A percentile compares a stretch with the other conserved stretches of the same genome.
These are phyloP conservation scores for Zaprionus kolodkinae DNA, from an alignment of 1,140 invertebrate species.

Conservation along the genomic window DNA sequence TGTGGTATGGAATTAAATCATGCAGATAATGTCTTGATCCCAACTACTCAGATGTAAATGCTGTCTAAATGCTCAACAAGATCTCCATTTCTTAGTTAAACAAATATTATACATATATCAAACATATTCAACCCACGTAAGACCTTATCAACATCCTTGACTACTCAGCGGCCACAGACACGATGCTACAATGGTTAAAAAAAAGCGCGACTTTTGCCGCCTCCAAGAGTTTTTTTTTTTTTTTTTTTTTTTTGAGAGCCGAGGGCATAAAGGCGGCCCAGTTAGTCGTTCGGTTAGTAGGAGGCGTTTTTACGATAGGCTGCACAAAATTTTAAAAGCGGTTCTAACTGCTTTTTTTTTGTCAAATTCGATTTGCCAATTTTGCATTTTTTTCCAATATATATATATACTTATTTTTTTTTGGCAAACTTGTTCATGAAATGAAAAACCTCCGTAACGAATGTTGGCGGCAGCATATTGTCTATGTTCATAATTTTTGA, in stretches of 20 bases:
- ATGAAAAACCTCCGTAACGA: conserved; percentile 17
- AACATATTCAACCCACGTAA: not conserved
- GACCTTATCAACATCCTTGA: conserved; percentile 5
- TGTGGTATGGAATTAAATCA: too few species aligned
- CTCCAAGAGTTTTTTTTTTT: conserved; percentile 9
- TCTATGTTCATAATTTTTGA: conserved; percentile 50
- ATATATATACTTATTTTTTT: not conserved
- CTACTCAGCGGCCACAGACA: not conserved
- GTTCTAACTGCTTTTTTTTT: conserved; percentile 30
- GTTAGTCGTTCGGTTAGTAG: conserved; percentile 38
- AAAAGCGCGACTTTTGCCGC: conserved; percentile 42
- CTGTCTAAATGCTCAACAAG: not conserved
- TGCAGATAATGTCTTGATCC: not conserved
- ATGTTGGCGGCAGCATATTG: conserved; percentile 21
- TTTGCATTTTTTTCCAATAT: conserved; percentile 27
- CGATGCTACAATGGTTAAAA: not conserved
- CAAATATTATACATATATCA: not conserved
- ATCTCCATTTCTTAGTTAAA: not conserved
- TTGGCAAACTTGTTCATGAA: conserved; percentile 13
- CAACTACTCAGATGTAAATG: not conserved
- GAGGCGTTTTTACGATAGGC: conserved; percentile 29
- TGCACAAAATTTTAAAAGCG: conserved; percentile 18
- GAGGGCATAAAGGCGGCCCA: conserved; percentile 23
- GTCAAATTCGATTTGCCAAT: conserved; percentile 40
- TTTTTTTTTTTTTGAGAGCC: not conserved